phyloP scores from a whole-genome alignment of 2,888 invertebrate species.

The Machimus rusticus region DNA sequence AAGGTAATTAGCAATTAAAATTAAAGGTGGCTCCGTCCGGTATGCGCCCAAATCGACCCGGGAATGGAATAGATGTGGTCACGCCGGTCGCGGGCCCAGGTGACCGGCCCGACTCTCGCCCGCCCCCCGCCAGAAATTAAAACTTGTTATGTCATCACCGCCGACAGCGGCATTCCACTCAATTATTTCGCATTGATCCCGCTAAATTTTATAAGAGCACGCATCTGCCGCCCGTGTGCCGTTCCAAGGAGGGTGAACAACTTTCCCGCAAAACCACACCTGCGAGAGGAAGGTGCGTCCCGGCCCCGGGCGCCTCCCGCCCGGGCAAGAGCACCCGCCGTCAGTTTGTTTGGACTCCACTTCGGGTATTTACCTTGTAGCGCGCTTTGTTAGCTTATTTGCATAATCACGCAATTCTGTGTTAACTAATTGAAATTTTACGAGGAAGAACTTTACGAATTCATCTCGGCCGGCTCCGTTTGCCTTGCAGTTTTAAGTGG shows the following conservation, averaged over 20 bases:
- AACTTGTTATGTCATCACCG: neutral
- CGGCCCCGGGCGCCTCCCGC: neutral
- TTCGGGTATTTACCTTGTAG: constrained; percentile 20
- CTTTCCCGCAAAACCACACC: neutral
- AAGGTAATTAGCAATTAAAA: neutral
- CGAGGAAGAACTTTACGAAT: constrained; percentile 16
- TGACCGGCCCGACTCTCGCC: neutral
- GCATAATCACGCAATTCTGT: constrained; percentile 12
- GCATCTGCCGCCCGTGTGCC: neutral
- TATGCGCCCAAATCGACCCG: neutral
- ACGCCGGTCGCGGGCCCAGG: neutral
- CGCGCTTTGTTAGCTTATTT: constrained; percentile 27
- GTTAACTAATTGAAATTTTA: constrained; percentile 32
- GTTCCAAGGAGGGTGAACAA: neutral
- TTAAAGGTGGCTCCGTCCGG: neutral
- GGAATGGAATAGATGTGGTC: neutral
- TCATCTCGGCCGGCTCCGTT: neutral
- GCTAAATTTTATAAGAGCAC: neutral
- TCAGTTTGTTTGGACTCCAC: constrained; percentile 4
- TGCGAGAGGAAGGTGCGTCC: constrained; percentile 8
- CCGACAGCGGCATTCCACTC: neutral
- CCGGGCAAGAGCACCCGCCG: neutral
- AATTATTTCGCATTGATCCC: neutral
- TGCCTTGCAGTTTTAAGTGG: neutral
- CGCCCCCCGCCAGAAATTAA: neutral